Evolutionary conservation across 2,113 vertebrate species (phyloP).

Genomic region (Apodemus sylvaticus): DNA sequence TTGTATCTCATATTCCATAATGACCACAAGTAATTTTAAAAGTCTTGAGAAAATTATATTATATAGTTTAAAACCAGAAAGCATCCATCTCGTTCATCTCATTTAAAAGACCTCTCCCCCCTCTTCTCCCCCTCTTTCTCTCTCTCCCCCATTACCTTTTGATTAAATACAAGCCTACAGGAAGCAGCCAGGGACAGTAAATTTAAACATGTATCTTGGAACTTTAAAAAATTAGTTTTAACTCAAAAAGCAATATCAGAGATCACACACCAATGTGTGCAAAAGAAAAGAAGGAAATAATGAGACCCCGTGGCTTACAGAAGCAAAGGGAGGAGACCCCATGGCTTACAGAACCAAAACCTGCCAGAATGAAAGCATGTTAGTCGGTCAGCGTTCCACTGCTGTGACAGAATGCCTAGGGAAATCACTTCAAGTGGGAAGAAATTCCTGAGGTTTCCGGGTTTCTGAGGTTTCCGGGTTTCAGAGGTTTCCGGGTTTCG

Average conservation of each 20-base stretch:
- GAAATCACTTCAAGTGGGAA: neutral
- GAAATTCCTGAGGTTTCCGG: too few species aligned
- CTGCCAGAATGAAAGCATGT: neutral
- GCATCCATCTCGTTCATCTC: neutral
- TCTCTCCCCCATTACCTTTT: too few species aligned
- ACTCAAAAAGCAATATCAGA: neutral
- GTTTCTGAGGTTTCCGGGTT: too few species aligned
- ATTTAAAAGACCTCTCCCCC: conserved; percentile 3
- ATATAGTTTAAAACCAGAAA: neutral
- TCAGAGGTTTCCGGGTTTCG: too few species aligned
- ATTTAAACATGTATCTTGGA: neutral
- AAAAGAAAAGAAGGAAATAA: neutral
- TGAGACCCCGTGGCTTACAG: neutral
- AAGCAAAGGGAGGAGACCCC: neutral
- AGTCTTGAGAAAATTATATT: neutral
- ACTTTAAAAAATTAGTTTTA: neutral
- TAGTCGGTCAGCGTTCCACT: neutral
- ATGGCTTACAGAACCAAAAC: neutral
- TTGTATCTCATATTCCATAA: neutral
- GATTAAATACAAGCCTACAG: neutral
- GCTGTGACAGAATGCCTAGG: neutral
- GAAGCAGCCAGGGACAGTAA: neutral
- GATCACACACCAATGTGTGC: neutral
- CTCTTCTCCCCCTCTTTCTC: too few species aligned
- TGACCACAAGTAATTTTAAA: neutral